Evolutionary conservation across 2,888 invertebrate genomes (phyloP).

Genomic region (Netelia fuscicornis): DNA sequence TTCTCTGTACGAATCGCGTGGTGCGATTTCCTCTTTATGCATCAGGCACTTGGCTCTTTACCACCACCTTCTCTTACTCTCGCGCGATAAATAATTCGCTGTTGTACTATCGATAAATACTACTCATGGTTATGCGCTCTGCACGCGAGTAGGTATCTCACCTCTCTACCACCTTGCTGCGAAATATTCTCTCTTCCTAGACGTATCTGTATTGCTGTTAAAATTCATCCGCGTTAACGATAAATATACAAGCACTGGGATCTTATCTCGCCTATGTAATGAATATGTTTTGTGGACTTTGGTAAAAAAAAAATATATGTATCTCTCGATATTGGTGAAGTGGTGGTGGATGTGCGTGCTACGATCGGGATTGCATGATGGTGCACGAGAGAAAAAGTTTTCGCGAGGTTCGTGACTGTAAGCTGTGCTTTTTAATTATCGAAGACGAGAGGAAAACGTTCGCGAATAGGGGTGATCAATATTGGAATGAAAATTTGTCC

Average conservation of each 20-base stretch:
- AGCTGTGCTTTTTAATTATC: not conserved
- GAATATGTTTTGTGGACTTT: constrained; percentile 5
- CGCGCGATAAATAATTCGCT: constrained; percentile 12
- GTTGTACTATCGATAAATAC: constrained; percentile 46
- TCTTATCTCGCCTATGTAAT: constrained; percentile 10
- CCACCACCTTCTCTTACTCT: not conserved
- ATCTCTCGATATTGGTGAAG: too few relatives aligned
- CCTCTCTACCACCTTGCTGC: constrained; percentile 7
- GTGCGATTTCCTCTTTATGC: constrained; percentile 10
- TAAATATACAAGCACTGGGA: constrained; percentile 37
- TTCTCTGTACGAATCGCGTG: constrained; percentile 52
- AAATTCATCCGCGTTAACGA: constrained; percentile 52
- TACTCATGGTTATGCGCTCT: constrained; percentile 41
- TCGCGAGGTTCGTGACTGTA: constrained; percentile 18
- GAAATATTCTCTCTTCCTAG: constrained; percentile 12
- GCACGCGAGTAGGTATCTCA: constrained; percentile 17
- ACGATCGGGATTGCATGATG: constrained; percentile 34
- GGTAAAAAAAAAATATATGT: not conserved
- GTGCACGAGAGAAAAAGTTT: constrained; percentile 29
- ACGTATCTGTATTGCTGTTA: constrained; percentile 31
- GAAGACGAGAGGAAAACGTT: too few relatives aligned
- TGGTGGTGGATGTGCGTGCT: constrained; percentile 36
- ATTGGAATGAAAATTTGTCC: too few relatives aligned
- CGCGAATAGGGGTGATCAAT: too few relatives aligned
- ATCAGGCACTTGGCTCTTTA: not conserved